A percentile compares a stretch with the other conserved stretches of the same genome.
These are phyloP conservation scores for Scalopus aquaticus DNA, from an alignment of 2,113 vertebrate genomes.

Conservation along the genomic window DNA sequence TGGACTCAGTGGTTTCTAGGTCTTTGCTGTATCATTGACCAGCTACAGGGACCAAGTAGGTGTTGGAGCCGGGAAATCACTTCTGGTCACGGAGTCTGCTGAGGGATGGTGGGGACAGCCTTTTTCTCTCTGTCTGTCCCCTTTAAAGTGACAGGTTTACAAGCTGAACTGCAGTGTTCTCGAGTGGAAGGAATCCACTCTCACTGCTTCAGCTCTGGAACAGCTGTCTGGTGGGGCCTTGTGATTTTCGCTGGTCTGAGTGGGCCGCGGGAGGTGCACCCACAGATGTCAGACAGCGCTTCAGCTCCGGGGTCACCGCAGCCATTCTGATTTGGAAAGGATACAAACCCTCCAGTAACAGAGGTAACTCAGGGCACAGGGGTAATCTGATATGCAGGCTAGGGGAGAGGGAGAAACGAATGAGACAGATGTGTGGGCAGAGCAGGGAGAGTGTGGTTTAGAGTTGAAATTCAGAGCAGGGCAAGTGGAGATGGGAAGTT, in stretches of 20 bases:
- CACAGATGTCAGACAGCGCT: not conserved
- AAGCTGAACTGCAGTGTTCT: not conserved
- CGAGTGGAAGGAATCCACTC: not conserved
- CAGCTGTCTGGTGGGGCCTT: not conserved
- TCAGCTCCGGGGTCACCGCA: not conserved
- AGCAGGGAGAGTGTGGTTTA: not conserved
- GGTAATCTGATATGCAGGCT: slow-evolving; percentile 47
- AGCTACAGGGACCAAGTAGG: not conserved
- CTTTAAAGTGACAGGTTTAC: not conserved
- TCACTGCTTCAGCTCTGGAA: not conserved
- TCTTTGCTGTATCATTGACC: slow-evolving; percentile 45
- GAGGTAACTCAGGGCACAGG: slow-evolving; percentile 39
- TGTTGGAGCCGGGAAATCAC: not conserved
- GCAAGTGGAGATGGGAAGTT: not conserved
- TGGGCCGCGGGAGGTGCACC: not conserved
- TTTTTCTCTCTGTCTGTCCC: not conserved
- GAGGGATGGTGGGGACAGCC: too few relatives aligned
- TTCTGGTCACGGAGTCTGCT: not conserved
- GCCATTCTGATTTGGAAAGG: not conserved
- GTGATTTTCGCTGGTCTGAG: not conserved
- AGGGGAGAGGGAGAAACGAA: not conserved
- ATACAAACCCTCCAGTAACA: slow-evolving; percentile 25
- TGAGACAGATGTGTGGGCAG: slow-evolving; percentile 55
- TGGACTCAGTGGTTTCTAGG: slow-evolving; percentile 34
- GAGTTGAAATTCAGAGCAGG: not conserved